Conservation (phyloP, 2,797 vertebrate species). For the Eulemur mongoz region DNA sequence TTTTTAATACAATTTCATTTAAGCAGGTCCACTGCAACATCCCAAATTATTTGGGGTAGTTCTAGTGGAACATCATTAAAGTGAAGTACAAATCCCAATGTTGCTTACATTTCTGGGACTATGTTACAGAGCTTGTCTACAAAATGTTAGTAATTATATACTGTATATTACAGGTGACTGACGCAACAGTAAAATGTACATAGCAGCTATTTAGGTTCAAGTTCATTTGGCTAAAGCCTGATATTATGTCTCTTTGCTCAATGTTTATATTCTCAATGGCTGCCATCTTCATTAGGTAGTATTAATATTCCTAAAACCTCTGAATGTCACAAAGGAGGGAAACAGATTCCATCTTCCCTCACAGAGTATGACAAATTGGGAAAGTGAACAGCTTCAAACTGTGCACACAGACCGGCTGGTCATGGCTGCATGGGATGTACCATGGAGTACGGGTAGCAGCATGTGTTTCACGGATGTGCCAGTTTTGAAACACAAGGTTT, state of each 20-base stretch:
- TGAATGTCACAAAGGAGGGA: not conserved
- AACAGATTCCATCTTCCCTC: not conserved
- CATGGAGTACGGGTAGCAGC: not conserved
- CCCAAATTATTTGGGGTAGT: not conserved
- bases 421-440: too few species aligned
- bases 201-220: not conserved
- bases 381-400: not conserved
- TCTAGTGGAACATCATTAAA: not conserved
- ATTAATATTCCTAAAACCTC: not conserved
- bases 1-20: not conserved
- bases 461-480: not conserved
- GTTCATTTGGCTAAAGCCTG: not conserved
- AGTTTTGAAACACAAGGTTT: not conserved
- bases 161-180: too few species aligned
- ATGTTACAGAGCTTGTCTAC: not conserved
- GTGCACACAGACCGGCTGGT: not conserved
- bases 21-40: not conserved
- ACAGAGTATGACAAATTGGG: not conserved
- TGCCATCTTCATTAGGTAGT: not conserved
- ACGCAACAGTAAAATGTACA: not conserved
- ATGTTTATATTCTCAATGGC: not conserved
- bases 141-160: not conserved
- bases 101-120: not conserved
- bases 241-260: not conserved
- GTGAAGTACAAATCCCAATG: not conserved